Conservation (phyloP, 2,888 invertebrate genomes). For the Elegia similella region DNA sequence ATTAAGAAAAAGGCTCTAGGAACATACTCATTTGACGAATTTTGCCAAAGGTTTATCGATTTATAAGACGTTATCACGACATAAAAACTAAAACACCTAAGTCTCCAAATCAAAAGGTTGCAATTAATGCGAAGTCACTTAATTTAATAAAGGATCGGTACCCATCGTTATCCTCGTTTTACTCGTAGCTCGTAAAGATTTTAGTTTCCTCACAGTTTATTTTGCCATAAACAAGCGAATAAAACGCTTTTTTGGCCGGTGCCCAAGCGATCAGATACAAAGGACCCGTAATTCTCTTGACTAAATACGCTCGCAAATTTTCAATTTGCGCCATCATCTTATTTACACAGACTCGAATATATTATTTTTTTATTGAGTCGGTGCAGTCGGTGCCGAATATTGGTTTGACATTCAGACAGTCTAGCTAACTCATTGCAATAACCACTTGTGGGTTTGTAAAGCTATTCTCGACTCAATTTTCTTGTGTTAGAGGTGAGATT, state of each 20-base stretch:
- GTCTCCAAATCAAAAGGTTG: background rate
- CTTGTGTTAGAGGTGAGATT: conserved; percentile 33
- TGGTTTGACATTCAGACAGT: conserved; percentile 81
- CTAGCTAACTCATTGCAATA: conserved; percentile 76
- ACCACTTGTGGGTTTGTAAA: conserved; percentile 38
- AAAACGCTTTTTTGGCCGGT: conserved; percentile 29
- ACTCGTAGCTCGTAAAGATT: conserved; percentile 15
- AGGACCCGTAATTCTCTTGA: conserved; percentile 19
- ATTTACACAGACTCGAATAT: conserved; percentile 75
- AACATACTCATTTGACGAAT: too few species aligned
- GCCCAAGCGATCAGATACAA: conserved; percentile 35
- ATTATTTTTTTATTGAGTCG: conserved; percentile 77
- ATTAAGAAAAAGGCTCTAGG: too few species aligned
- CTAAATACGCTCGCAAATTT: conserved; percentile 33
- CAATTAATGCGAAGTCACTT: conserved; percentile 6
- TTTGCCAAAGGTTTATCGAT: too few species aligned
- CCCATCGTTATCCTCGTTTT: conserved; percentile 12
- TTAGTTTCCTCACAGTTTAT: conserved; percentile 20
- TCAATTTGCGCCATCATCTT: conserved; percentile 62
- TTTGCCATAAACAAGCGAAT: conserved; percentile 29
- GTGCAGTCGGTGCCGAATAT: conserved; percentile 72
- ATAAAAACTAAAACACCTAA: background rate
- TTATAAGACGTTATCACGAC: too few species aligned
- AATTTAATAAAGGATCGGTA: conserved; percentile 8
- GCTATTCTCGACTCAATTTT: conserved; percentile 38